Conservation (phyloP, 2,888 invertebrate genomes). For the Monoplex corrugatus region DNA sequence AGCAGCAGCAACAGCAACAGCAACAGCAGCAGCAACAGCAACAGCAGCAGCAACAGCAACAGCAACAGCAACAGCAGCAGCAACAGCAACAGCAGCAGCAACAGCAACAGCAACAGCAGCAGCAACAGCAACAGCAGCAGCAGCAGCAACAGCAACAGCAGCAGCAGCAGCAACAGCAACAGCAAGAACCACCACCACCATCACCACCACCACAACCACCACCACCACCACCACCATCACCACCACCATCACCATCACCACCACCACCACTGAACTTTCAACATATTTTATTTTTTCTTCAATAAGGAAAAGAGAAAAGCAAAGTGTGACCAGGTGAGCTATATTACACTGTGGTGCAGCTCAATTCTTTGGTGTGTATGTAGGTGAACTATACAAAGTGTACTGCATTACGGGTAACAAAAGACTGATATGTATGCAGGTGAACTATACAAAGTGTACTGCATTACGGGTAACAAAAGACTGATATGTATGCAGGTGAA, state of each 20-base stretch:
- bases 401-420: no score
- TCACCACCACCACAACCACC: no score
- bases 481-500: no score
- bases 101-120: neutral
- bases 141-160: slow-evolving; percentile 20
- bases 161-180: slow-evolving; percentile 19
- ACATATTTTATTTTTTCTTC: neutral
- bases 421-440: no score
- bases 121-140: neutral
- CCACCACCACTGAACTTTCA: neutral
- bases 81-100: neutral
- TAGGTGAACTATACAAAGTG: no score
- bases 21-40: neutral
- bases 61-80: neutral
- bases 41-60: neutral
- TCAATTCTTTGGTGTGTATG: no score
- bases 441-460: no score
- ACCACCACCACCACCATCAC: neutral
- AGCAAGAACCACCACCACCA: no score
- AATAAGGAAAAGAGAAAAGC: no score
- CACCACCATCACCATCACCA: slow-evolving; percentile 1
- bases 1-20: neutral
- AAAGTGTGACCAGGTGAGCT: no score
- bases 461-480: no score
- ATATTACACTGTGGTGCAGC: no score